A percentile compares a stretch with the other conserved stretches of the same genome.
phyloP scores from a whole-genome alignment of 2,797 vertebrate genomes.

The Agapornis canus region DNA sequence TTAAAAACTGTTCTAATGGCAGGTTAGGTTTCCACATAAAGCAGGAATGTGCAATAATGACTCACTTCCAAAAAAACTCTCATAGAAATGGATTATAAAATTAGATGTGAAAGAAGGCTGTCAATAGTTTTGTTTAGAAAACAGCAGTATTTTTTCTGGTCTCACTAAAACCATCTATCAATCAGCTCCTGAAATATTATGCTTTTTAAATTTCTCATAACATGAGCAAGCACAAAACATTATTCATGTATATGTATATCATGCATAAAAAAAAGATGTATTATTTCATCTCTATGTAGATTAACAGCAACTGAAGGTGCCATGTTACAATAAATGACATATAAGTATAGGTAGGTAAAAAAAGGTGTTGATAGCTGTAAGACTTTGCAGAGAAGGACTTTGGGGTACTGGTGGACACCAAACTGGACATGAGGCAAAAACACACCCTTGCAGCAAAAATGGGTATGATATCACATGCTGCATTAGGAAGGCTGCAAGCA shows the following conservation, averaged over 20 bases:
- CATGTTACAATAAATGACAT: background rate
- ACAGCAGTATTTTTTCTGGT: background rate
- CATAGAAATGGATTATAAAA: background rate
- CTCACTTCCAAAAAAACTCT: background rate
- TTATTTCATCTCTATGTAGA: background rate
- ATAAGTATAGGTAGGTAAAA: background rate
- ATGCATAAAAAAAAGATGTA: background rate
- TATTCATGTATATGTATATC: background rate
- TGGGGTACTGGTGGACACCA: background rate
- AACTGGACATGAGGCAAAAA: background rate
- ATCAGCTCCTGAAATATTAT: background rate
- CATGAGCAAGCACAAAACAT: background rate
- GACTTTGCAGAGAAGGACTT: background rate
- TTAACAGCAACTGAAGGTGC: background rate
- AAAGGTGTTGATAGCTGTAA: background rate
- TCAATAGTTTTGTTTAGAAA: background rate
- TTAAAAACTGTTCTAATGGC: background rate
- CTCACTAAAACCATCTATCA: background rate
- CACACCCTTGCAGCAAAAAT: rapidly evolving
- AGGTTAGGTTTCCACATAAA: background rate
- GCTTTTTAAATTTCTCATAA: background rate
- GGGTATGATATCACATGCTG: rapidly evolving
- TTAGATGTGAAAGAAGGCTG: background rate
- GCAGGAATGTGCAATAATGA: background rate
- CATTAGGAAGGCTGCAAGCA: background rate